Conservation (phyloP, 2,888 invertebrate genomes). For the Synanthedon andrenaeformis region DNA sequence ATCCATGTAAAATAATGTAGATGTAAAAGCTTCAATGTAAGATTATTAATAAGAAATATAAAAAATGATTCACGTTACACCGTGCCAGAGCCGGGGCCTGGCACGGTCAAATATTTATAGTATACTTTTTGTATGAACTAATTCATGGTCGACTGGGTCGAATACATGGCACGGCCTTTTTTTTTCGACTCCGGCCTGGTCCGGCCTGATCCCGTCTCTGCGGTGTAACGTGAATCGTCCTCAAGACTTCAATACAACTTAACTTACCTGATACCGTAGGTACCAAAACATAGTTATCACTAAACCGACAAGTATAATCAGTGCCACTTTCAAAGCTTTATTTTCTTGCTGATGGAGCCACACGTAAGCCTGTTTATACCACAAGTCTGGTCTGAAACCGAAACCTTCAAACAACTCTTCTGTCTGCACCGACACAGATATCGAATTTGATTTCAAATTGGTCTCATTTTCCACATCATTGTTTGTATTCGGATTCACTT, state of each 20-base stretch:
- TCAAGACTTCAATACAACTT: constrained; percentile 10
- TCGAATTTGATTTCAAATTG: constrained; percentile 46
- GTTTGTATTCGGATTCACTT: constrained; percentile 37
- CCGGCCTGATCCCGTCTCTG: too few species aligned
- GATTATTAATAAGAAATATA: too few species aligned
- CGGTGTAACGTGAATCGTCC: too few species aligned
- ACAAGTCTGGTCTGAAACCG: constrained; percentile 42
- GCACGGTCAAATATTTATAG: too few species aligned
- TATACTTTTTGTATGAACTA: too few species aligned
- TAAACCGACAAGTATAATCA: constrained; percentile 76
- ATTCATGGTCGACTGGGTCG: too few species aligned
- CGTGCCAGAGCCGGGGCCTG: too few species aligned
- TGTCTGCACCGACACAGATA: constrained; percentile 71
- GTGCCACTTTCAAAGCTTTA: constrained; percentile 76
- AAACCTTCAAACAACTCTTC: constrained; percentile 63
- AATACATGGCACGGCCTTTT: too few species aligned
- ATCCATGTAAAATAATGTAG: too few species aligned
- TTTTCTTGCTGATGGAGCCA: constrained; percentile 84
- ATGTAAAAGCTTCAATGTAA: too few species aligned
- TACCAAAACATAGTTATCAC: constrained; percentile 83
- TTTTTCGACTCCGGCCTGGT: too few species aligned
- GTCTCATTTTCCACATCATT: constrained; percentile 57
- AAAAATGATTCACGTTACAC: too few species aligned
- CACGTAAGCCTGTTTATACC: constrained; percentile 54
- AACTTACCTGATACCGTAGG: constrained; percentile 75